Evolutionary conservation across 1,140 invertebrate species (phyloP).

Genomic region (Lepidurus couesii): DNA sequence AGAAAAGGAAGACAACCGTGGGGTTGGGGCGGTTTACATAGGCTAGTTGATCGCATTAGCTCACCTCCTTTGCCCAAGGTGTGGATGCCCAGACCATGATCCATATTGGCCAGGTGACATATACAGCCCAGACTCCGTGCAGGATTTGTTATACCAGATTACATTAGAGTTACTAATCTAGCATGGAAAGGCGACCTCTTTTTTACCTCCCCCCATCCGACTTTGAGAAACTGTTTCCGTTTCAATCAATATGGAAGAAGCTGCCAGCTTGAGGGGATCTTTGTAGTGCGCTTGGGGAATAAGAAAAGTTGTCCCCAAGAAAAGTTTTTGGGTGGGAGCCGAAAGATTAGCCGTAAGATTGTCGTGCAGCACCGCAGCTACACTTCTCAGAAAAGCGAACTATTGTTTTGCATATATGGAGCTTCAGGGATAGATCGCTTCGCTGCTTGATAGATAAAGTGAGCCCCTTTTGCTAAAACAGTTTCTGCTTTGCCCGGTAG

Average conservation of each 20-base stretch:
- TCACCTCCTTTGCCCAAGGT: background rate
- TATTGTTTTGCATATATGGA: constrained; percentile 22
- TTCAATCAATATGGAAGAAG: constrained; percentile 8
- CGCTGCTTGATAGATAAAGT: constrained; percentile 13
- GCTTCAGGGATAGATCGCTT: constrained; percentile 9
- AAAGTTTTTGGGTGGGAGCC: background rate
- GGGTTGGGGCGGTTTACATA: background rate
- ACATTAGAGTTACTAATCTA: background rate
- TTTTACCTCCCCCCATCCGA: background rate
- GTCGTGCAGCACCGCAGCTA: background rate
- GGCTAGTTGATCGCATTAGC: background rate
- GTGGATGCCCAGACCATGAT: background rate
- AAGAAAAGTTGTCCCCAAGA: constrained; percentile 10
- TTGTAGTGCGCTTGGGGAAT: background rate
- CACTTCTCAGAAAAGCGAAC: background rate
- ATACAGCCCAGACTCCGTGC: background rate
- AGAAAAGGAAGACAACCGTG: background rate
- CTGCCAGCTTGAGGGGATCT: background rate
- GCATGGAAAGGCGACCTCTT: background rate
- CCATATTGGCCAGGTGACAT: constrained; percentile 1
- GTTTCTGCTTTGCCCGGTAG: background rate
- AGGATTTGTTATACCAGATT: constrained; percentile 8
- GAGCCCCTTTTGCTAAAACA: constrained; percentile 4
- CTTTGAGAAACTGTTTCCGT: background rate
- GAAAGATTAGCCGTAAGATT: constrained; percentile 10